Conservation (phyloP, 2,888 invertebrate genomes). For the Schizaphis graminum region DNA sequence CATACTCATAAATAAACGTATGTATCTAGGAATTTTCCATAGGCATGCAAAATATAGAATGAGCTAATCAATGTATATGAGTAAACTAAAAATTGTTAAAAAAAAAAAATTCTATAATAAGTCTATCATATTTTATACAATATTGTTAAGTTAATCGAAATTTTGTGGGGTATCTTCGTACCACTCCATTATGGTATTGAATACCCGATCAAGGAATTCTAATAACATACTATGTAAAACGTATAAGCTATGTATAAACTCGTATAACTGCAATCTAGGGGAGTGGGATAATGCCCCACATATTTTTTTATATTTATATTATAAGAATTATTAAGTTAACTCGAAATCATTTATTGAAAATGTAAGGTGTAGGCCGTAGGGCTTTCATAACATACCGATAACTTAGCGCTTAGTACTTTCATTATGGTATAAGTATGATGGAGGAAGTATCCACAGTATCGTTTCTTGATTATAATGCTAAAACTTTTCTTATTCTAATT, state of each 20-base stretch:
- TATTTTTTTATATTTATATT: no score
- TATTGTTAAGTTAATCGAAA: background rate
- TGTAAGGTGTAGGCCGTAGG: background rate
- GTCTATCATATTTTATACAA: background rate
- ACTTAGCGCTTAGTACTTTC: background rate
- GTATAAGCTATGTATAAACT: no score
- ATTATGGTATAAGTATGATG: background rate
- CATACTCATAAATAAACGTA: background rate
- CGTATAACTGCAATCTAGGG: no score
- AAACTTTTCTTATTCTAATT: background rate
- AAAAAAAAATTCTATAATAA: background rate
- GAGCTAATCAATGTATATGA: background rate
- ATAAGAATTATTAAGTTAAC: no score
- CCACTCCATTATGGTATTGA: no score
- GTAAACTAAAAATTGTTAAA: background rate
- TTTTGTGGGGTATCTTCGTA: no score
- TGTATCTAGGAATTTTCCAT: background rate
- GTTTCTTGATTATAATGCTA: background rate
- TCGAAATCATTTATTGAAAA: background rate
- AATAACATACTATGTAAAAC: no score
- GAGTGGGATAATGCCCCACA: no score
- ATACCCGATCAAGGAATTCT: no score
- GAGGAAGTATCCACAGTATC: background rate
- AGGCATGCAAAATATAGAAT: slow-evolving; percentile 3
- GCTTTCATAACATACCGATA: background rate